A percentile compares a stretch with the other conserved stretches of the same genome.
These are phyloP conservation scores for Takifugu flavidus DNA, from an alignment of 2,113 vertebrate genomes.

Conservation along the genomic window DNA sequence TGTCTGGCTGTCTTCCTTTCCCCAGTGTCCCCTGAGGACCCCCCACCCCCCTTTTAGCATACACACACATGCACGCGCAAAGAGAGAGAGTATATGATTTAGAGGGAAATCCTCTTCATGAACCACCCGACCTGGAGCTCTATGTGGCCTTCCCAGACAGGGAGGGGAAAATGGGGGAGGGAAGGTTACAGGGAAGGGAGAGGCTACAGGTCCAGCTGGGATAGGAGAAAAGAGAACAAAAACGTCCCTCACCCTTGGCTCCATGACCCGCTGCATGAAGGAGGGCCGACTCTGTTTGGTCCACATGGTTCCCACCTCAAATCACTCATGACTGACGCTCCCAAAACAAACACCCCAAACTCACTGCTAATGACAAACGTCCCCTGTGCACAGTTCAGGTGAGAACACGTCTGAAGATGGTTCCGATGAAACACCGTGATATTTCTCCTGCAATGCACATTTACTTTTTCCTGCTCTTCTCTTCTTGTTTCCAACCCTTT, in stretches of 20 bases:
- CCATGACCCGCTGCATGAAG: conserved; percentile 57
- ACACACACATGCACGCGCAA: conserved; percentile 26
- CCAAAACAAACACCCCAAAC: neutral
- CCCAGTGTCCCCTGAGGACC: conserved; percentile 35
- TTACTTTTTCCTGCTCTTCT: no score
- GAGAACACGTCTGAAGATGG: no score
- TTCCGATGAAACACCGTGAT: no score
- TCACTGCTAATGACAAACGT: neutral
- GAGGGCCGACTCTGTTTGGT: conserved; percentile 33
- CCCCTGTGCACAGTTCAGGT: no score
- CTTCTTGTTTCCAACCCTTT: no score
- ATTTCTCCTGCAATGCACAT: no score
- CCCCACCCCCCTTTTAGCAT: neutral
- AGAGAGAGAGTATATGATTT: conserved; percentile 12
- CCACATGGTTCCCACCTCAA: conserved; percentile 5
- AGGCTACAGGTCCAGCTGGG: conserved; percentile 62
- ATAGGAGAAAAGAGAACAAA: conserved; percentile 43
- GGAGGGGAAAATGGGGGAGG: conserved; percentile 22
- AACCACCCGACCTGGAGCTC: conserved; percentile 63
- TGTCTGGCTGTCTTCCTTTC: conserved; percentile 52
- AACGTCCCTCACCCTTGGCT: conserved; percentile 55
- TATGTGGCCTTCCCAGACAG: conserved; percentile 31
- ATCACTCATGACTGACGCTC: neutral
- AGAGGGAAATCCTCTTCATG: conserved; percentile 54
- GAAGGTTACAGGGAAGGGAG: conserved; percentile 30